These are phyloP conservation scores for Plagodis dolabraria DNA, from an alignment of 2,888 invertebrate species.

Conservation along the genomic window DNA sequence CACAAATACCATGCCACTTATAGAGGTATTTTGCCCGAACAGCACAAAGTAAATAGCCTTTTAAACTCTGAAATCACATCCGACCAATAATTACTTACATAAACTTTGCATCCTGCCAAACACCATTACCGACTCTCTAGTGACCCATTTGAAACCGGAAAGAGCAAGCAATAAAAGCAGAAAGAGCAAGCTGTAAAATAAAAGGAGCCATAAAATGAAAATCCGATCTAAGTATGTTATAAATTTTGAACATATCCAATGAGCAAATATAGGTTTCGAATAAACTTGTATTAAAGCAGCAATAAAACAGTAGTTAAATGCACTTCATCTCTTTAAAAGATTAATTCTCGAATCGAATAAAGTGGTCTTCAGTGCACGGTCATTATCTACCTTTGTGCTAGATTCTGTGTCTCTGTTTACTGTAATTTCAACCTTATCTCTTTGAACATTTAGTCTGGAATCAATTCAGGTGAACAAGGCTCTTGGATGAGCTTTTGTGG, in stretches of 20 bases:
- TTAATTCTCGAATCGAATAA: conserved; percentile 52
- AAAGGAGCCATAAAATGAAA: conserved; percentile 5
- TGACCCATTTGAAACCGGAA: conserved; percentile 28
- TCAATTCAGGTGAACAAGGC: background rate
- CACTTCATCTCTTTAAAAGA: conserved; percentile 51
- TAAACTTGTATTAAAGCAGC: conserved; percentile 51
- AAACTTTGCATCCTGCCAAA: conserved; percentile 34
- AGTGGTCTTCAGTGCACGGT: conserved; percentile 38
- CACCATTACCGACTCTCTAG: conserved; percentile 30
- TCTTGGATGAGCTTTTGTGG: conserved; percentile 11
- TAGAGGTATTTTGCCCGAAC: too few species aligned
- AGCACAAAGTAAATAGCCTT: background rate
- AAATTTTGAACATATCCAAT: conserved; percentile 37
- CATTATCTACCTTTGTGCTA: conserved; percentile 35
- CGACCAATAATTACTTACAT: conserved; percentile 29
- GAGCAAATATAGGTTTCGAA: conserved; percentile 41
- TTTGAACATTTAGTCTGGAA: conserved; percentile 2
- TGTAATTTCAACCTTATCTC: conserved; percentile 14
- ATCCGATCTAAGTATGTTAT: conserved; percentile 29
- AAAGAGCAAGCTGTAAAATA: conserved; percentile 2
- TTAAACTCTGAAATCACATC: conserved; percentile 12
- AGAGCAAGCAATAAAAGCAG: conserved; percentile 24
- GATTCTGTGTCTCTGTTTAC: background rate
- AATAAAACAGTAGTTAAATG: conserved; percentile 60
- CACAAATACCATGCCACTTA: too few species aligned